Conservation (phyloP, 2,113 vertebrate species). For the Electrona antarctica region DNA sequence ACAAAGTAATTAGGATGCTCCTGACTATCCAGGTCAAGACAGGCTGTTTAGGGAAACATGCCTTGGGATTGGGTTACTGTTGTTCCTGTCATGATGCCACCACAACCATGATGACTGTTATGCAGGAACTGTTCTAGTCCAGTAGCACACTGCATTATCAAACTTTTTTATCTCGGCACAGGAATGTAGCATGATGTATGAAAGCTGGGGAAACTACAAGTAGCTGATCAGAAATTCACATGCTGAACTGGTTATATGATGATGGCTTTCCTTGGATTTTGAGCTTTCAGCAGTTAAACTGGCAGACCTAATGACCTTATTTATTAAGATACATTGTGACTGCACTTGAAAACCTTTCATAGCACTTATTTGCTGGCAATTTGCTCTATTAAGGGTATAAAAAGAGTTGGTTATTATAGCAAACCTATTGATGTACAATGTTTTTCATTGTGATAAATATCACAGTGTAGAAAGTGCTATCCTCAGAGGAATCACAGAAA, state of each 20-base stretch:
- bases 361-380: no score
- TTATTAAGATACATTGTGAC: not conserved
- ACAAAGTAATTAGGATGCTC: not conserved
- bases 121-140: conserved; percentile 29
- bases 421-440: not conserved
- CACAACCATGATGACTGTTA: conserved; percentile 50
- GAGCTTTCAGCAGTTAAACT: no score
- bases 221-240: no score
- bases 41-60: conserved; percentile 16
- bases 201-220: no score
- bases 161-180: no score
- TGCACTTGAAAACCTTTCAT: not conserved
- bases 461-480: not conserved
- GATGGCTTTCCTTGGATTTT: no score
- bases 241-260: no score
- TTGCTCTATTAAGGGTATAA: no score
- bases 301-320: no score
- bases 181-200: no score
- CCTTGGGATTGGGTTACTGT: conserved; percentile 32
- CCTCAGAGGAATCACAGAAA: not conserved
- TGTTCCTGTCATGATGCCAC: conserved; percentile 53
- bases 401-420: no score
- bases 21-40: conserved; percentile 5
- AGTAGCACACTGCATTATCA: no score
- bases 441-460: not conserved